A percentile compares a stretch with the other conserved stretches of the same genome.
Evolutionary conservation across 2,113 vertebrate species (phyloP).

Genomic region (Sigmodon hispidus): DNA sequence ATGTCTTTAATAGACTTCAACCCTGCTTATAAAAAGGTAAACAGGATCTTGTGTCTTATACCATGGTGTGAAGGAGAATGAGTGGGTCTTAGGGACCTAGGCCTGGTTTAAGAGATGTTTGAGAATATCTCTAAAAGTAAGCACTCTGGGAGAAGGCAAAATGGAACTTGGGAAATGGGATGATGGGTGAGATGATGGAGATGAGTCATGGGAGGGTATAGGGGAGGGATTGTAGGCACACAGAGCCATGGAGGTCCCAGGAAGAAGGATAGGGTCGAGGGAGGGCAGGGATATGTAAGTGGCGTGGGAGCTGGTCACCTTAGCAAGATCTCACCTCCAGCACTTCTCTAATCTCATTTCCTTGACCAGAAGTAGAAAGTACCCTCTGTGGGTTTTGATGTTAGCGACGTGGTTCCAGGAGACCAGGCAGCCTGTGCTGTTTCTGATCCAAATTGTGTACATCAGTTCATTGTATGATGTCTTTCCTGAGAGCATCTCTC

Average conservation of each 20-base stretch:
- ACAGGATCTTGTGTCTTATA: not conserved
- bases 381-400: not conserved
- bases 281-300: not conserved
- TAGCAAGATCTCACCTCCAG: not conserved
- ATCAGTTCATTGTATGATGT: not conserved
- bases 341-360: not conserved
- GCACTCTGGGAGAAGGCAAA: not conserved
- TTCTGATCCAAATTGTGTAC: not conserved
- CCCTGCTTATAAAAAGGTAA: not conserved
- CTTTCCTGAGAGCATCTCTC: not conserved
- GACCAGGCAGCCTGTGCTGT: rapidly evolving
- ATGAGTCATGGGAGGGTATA: not conserved
- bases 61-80: not conserved
- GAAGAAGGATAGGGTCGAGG: not conserved
- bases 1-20: not conserved
- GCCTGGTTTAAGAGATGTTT: not conserved
- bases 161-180: not conserved
- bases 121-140: not conserved
- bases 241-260: not conserved
- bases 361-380: not conserved
- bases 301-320: not conserved
- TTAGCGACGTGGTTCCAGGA: not conserved
- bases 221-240: not conserved
- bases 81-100: not conserved
- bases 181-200: too few species aligned